Base-by-base conservation (phyloP, 2,797 vertebrate genomes). In the Schizopygopsis malacanthus region DNA sequence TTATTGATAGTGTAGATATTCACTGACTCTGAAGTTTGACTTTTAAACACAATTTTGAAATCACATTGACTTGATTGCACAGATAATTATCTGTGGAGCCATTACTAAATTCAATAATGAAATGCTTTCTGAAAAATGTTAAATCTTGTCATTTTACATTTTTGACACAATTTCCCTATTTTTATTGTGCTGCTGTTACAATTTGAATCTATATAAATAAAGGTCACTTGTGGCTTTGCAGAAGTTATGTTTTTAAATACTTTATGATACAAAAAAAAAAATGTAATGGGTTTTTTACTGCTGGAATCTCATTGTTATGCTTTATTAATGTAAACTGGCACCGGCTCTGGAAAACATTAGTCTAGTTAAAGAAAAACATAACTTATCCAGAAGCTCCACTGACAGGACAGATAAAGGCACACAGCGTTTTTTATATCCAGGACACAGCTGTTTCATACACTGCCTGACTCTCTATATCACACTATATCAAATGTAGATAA, bases 401-500 rank as follows among this genome's bases (percentile, higher is more conserved):
- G 45, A 54, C 37, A 77, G 33, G 72, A 69, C 59, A 77, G 28
- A 47, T 47, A 41, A 67, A 69, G 45, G 50, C 20, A 45, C n/a
- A 12, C 6, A 13, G 20, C 65, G 39, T 54, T 83, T 47, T 54
- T 78, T 56, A 67, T 67, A 33, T 43, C 47, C 28, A 83, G 72
- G 72, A 41, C 71, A 20, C 28, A 41, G 28, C 41, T 63, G 41
- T 75, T 56, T 83, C 33, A 18, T 50, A 77, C 77, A 54, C 72
- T 77, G 3, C 59, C 45, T 52, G 59, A 50, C 71, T 77, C 41
- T 83, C 45, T 77, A 54, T 84, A 84, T 84, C 67, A 77, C 59
- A 65, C 9, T 76, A 65, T 41, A 33, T 77, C 63, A 84, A 69
- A 69, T 16, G 52, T n/a, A 78, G 47, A 69, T 33, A 77, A 77